Conservation (phyloP, 2,888 invertebrate genomes). For the Nebria brevicollis region DNA sequence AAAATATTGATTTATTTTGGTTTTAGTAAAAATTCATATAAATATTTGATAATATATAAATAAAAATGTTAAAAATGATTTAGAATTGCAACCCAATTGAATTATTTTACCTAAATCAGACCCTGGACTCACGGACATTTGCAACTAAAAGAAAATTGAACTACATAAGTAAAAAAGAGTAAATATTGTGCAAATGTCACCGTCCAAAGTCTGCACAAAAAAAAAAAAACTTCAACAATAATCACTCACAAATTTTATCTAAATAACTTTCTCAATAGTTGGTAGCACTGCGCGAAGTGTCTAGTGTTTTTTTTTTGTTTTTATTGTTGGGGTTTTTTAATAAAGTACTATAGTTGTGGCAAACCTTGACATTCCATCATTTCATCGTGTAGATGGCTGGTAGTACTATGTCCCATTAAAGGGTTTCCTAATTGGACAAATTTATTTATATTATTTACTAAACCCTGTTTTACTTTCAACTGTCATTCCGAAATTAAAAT, state of each 20-base stretch:
- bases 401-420: slow-evolving; percentile 31
- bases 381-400: slow-evolving; percentile 34
- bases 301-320: slow-evolving; percentile 11
- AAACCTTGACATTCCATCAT: slow-evolving; percentile 47
- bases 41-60: slow-evolving; percentile 19
- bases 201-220: slow-evolving; percentile 9
- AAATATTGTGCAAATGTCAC: background rate
- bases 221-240: slow-evolving; percentile 20
- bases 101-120: slow-evolving; percentile 30
- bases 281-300: slow-evolving; percentile 31
- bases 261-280: slow-evolving; percentile 2
- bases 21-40: slow-evolving; percentile 4
- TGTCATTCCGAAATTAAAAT: too few species aligned
- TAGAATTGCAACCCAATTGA: slow-evolving; percentile 40
- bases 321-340: background rate
- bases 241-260: slow-evolving; percentile 1
- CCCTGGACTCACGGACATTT: slow-evolving; percentile 19
- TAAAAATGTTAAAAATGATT: slow-evolving; percentile 28
- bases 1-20: background rate
- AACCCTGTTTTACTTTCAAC: too few species aligned
- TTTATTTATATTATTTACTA: background rate
- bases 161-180: slow-evolving; percentile 24
- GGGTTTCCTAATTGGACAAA: slow-evolving; percentile 27
- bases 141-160: slow-evolving; percentile 12
- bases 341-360: slow-evolving; percentile 43